Conservation (phyloP, 2,888 invertebrate species). For the Poecilus cupreus region DNA sequence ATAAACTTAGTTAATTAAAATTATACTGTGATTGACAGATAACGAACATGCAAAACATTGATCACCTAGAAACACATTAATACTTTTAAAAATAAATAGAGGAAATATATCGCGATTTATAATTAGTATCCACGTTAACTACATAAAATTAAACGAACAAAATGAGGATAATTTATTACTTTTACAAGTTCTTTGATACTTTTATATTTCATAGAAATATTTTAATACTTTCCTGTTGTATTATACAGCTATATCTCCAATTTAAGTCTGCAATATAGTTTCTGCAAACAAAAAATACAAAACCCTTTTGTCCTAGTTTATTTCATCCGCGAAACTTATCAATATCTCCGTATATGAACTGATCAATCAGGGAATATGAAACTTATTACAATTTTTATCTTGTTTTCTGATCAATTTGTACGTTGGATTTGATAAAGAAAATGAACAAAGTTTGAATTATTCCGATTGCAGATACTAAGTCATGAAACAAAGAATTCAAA, state of each 20-base stretch:
- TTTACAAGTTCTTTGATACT: too few relatives aligned
- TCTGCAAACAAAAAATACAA: too few relatives aligned
- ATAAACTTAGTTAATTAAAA: slow-evolving; percentile 20
- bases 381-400: neutral
- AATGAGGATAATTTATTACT: too few relatives aligned
- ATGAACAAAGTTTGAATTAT: slow-evolving; percentile 6
- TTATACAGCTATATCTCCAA: too few relatives aligned
- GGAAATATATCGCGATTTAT: too few relatives aligned
- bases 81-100: too few relatives aligned
- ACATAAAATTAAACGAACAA: too few relatives aligned
- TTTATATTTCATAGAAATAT: too few relatives aligned
- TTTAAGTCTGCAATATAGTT: too few relatives aligned
- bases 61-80: neutral
- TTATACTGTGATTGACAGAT: slow-evolving; percentile 21
- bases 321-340: neutral
- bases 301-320: neutral
- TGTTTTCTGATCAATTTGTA: neutral
- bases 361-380: neutral
- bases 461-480: slow-evolving; percentile 3
- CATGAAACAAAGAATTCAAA: slow-evolving; percentile 2
- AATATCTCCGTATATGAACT: neutral
- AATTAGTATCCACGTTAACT: too few relatives aligned
- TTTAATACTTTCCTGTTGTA: too few relatives aligned
- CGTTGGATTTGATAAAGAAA: slow-evolving; percentile 11
- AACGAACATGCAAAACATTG: neutral